Evolutionary conservation across 37 sponge, comb jelly and placozoan genomes (phyloP).

Genomic region (Bolinopsis microptera): DNA sequence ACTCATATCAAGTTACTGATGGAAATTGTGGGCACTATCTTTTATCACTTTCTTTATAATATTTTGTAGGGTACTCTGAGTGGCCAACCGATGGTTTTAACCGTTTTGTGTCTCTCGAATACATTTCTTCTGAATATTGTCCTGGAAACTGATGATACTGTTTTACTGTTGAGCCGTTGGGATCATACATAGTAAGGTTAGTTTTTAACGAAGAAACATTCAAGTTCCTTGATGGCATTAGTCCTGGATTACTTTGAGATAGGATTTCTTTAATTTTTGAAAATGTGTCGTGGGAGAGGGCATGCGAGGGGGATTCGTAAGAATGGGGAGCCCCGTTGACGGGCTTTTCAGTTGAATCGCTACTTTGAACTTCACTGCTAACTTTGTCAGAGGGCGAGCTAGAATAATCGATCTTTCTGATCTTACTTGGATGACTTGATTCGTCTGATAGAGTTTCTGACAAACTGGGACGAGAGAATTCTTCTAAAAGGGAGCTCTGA

Average conservation of each 20-base stretch:
- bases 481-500: slow-evolving; percentile 3
- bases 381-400: not conserved
- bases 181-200: not conserved
- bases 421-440: slow-evolving; percentile 1
- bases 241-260: slow-evolving; percentile 22
- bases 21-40: not conserved
- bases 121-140: slow-evolving; percentile 43
- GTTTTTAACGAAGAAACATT: not conserved
- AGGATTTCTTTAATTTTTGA: slow-evolving; percentile 55
- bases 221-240: not conserved
- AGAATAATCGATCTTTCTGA: slow-evolving; percentile 12
- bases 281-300: not conserved
- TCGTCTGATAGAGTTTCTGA: slow-evolving; percentile 59
- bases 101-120: not conserved
- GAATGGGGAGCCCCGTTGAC: not conserved
- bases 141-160: not conserved
- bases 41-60: slow-evolving; percentile 32
- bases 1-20: slow-evolving; percentile 14
- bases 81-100: slow-evolving; percentile 8
- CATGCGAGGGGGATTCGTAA: not conserved
- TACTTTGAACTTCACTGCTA: not conserved
- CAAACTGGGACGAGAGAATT: slow-evolving; percentile 46
- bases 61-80: not conserved
- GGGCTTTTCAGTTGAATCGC: not conserved
- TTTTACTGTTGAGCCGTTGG: not conserved